Evolutionary conservation across 2,888 invertebrate genomes (phyloP).

Genomic region (Meta bourneti): DNA sequence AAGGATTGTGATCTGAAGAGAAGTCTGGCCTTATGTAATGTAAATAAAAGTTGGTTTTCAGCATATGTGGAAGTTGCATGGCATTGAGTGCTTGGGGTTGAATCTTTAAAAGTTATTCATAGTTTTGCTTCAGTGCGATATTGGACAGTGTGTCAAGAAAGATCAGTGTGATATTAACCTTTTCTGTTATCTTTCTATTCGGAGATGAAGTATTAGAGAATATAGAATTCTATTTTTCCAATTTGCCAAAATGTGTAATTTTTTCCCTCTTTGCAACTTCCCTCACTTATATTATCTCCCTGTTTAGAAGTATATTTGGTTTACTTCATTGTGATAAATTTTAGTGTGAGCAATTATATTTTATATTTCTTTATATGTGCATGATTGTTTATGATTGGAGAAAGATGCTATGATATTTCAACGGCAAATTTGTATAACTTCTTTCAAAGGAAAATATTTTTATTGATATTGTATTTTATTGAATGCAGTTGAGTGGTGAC

Average conservation of each 20-base stretch:
- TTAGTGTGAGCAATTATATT: conserved; percentile 17
- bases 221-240: conserved; percentile 62
- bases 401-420: too few relatives aligned
- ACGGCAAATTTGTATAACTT: too few relatives aligned
- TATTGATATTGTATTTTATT: too few relatives aligned
- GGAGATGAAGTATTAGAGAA: conserved; percentile 37
- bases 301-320: conserved; percentile 44
- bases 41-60: conserved; percentile 65
- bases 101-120: conserved; percentile 22
- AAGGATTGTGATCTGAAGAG: conserved; percentile 68
- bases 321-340: conserved; percentile 61
- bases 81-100: conserved; percentile 20
- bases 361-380: neutral
- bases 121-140: conserved; percentile 18
- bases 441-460: too few relatives aligned
- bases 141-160: conserved; percentile 13
- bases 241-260: conserved; percentile 52
- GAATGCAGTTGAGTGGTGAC: too few relatives aligned
- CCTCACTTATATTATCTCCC: conserved; percentile 4
- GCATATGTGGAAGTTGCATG: conserved; percentile 47
- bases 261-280: neutral
- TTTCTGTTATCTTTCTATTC: conserved; percentile 56
- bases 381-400: conserved; percentile 4
- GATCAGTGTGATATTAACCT: conserved; percentile 68
- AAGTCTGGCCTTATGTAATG: conserved; percentile 73